phyloP scores from a whole-genome alignment of 2,113 vertebrate genomes.

The Scomber colias region DNA sequence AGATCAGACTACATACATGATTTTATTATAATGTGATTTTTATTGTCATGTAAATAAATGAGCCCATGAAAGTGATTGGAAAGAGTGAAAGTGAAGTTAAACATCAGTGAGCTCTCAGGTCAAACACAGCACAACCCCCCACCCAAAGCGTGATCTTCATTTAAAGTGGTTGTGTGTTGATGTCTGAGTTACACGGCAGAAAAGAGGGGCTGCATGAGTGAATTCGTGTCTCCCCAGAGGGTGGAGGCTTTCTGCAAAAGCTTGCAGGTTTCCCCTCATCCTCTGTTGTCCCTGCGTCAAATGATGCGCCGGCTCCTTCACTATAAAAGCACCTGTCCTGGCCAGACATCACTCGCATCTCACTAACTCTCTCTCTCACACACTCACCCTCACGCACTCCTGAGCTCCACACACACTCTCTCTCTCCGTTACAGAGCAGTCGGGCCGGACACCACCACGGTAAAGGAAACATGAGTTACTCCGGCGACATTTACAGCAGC shows the following conservation, averaged over 20 bases:
- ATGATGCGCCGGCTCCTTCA: conserved; percentile 76
- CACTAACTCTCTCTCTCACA: conserved; percentile 67
- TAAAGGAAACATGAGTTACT: conserved; percentile 82
- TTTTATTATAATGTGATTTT: background rate
- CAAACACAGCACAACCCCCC: background rate
- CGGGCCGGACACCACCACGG: conserved; percentile 18
- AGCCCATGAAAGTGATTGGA: background rate
- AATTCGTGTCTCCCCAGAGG: conserved; percentile 65
- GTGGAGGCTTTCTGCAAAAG: conserved; percentile 75
- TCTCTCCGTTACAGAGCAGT: conserved; percentile 43
- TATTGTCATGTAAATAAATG: background rate
- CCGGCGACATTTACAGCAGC: conserved; percentile 81
- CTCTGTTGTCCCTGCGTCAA: conserved; percentile 79
- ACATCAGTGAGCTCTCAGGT: background rate
- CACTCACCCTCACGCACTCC: conserved; percentile 64
- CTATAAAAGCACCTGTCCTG: conserved; percentile 82
- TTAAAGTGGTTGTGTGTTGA: conserved; percentile 22
- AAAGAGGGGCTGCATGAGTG: conserved; percentile 70
- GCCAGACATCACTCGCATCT: conserved; percentile 76
- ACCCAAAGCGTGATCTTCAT: background rate
- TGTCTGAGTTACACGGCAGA: conserved; percentile 16
- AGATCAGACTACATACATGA: background rate
- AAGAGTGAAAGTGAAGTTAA: background rate
- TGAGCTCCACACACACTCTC: conserved; percentile 57
- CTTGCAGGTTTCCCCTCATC: conserved; percentile 79